Evolutionary conservation across 2,113 vertebrate species (phyloP), one percentile per base, ranked within the genome.

Genomic region (Microtus richardsoni): DNA sequence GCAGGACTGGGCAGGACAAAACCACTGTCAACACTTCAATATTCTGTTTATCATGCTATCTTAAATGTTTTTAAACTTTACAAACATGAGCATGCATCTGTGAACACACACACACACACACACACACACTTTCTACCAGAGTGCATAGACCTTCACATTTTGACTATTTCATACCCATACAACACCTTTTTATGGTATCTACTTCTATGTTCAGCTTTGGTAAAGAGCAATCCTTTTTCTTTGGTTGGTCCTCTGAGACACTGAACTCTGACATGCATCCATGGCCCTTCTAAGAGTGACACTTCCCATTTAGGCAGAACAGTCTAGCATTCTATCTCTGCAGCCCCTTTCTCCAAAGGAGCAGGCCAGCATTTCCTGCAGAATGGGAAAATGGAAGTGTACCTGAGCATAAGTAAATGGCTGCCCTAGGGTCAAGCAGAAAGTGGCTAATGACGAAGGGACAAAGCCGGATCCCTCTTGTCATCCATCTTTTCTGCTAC

Each of bases 341-440:
- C 8, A 58, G 62, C 26, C 21, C 36, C 47, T 93, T 91, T 68
- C 54, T 75, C 62, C 28, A n/a, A 2, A 7, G 39, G 92, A 94
- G 54, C 54, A 95, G 91, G 70, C 89, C 86, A 85, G 26, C 64
- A 74, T 75, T 39, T n/a, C 84, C 75, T 70, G 49, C 28, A 86
- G 70, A n/a, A 85, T 7, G 54, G 60, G 88, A 91, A 92, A 77
- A 90, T 47, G 71, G 16, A 87, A 71, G 54, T 16, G 68, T 47
- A 73, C 70, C 22, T 3, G 36, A 93, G 71, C 64, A 11, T 14
- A 94, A 47, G 4, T n/a, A 66, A 78, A 9, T 24, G 89, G 78
- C 62, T 92, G 94, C 33, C 86, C 52, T 19, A 13, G 36, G 7
- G 1, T n/a, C 82, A 77, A 78, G 52, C 10, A 83, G 93, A 70